Percentiles rank a stretch among this genome's conserved stretches.
Evolutionary conservation across 2,888 invertebrate species (phyloP).

Genomic region (Dorcus parallelipipedus): DNA sequence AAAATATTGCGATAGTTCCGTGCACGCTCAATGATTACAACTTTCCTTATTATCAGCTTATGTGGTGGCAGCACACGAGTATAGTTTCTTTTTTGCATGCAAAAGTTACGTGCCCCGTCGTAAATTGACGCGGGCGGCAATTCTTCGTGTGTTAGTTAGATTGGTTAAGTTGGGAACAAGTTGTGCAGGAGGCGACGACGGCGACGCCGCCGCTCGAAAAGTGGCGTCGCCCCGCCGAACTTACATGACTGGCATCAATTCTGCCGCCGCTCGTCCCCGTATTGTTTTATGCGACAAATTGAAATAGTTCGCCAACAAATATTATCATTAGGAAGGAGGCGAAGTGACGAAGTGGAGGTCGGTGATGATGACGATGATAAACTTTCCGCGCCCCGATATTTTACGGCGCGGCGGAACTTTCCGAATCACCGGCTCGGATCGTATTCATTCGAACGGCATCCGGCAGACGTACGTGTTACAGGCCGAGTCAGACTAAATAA

Average conservation of each 20-base stretch:
- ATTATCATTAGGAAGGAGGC: background rate
- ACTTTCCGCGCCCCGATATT: too few species aligned
- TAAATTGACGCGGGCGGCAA: slow-evolving; percentile 15
- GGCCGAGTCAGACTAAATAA: too few species aligned
- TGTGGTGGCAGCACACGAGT: background rate
- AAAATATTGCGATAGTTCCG: too few species aligned
- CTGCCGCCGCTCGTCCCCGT: background rate
- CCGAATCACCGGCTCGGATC: too few species aligned
- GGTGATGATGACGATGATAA: too few species aligned
- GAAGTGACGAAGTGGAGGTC: too few species aligned
- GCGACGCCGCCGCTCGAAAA: background rate
- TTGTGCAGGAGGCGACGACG: slow-evolving; percentile 3
- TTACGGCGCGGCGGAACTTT: too few species aligned
- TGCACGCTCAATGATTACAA: background rate
- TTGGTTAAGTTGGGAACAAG: slow-evolving; percentile 14
- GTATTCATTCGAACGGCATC: too few species aligned
- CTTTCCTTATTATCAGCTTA: background rate
- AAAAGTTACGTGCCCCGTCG: slow-evolving; percentile 7
- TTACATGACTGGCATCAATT: slow-evolving; percentile 11
- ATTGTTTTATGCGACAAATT: slow-evolving; percentile 2
- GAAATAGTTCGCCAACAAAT: slow-evolving; percentile 1
- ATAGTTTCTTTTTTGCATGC: background rate
- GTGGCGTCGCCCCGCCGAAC: slow-evolving; percentile 3
- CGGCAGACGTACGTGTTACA: too few species aligned
- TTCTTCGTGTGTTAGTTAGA: slow-evolving; percentile 17